phyloP scores from a whole-genome alignment of 2,797 vertebrate genomes.

The Eutrigla gurnardus region DNA sequence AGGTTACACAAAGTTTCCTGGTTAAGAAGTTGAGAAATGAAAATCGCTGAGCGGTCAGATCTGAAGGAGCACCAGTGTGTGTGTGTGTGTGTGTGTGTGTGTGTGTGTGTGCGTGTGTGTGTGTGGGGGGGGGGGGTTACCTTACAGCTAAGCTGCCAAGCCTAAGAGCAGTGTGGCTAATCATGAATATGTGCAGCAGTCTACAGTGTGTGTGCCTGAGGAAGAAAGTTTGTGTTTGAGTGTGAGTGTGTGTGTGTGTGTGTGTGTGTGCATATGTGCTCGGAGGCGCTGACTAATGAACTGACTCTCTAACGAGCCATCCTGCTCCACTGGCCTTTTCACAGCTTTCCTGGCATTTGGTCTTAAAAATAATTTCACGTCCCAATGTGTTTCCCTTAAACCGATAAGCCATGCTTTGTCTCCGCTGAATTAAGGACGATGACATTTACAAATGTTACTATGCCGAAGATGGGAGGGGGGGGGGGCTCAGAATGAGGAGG shows the following conservation, averaged over 20 bases:
- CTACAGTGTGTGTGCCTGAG: constrained; percentile 36
- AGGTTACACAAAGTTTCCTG: constrained; percentile 21
- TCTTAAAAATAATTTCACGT: constrained; percentile 88
- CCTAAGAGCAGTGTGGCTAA: constrained; percentile 51
- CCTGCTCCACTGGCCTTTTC: constrained; percentile 82
- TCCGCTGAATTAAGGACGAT: constrained; percentile 83
- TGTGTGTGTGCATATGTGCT: constrained; percentile 32
- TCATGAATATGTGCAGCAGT: constrained; percentile 46
- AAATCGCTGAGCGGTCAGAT: constrained; percentile 67
- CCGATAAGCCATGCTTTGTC: constrained; percentile 84
- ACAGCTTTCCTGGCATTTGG: constrained; percentile 84
- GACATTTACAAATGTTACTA: constrained; percentile 86
- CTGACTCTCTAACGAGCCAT: constrained; percentile 79
- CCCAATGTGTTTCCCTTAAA: constrained; percentile 86
- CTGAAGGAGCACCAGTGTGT: constrained; percentile 42
- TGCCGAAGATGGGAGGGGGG: constrained; percentile 61
- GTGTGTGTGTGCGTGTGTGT: too few species aligned
- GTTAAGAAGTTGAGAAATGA: constrained; percentile 18
- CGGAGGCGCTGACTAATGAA: constrained; percentile 80
- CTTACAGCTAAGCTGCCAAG: constrained; percentile 51
- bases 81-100: too few species aligned
- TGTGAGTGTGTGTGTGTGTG: constrained; percentile 4
- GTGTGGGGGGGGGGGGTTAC: constrained; percentile 31
- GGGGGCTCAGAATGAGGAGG: constrained; percentile 44
- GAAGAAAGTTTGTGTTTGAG: constrained; percentile 58